Percentiles rank a stretch among this genome's conserved stretches.
phyloP scores from a whole-genome alignment of 2,797 vertebrate species.

The Rhabdomys pumilio region DNA sequence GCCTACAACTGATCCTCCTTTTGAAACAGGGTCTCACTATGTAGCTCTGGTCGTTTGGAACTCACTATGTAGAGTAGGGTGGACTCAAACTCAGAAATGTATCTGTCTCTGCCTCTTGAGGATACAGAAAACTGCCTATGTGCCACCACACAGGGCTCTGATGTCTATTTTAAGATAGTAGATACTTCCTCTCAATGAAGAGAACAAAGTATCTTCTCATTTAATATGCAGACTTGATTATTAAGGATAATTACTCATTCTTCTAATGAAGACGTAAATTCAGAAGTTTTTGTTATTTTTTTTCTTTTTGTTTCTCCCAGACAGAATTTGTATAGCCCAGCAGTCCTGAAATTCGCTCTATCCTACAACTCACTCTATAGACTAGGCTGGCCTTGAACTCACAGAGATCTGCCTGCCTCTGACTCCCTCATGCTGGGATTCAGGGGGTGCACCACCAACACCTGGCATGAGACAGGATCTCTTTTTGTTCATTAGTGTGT shows the following conservation, averaged over 20 bases:
- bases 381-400: neutral
- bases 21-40: neutral
- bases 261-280: neutral
- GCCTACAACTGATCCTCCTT: neutral
- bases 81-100: neutral
- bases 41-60: neutral
- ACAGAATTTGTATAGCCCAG: neutral
- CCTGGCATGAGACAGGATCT: neutral
- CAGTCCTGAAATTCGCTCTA: neutral
- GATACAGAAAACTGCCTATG: neutral
- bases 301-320: neutral
- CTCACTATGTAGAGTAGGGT: neutral
- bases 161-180: conserved; percentile 2
- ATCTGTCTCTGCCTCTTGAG: neutral
- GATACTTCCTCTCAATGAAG: conserved; percentile 41
- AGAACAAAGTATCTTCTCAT: conserved; percentile 52
- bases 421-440: neutral
- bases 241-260: neutral
- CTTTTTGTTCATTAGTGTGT: neutral
- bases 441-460: neutral
- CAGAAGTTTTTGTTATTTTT: neutral
- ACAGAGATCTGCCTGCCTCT: neutral
- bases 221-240: neutral
- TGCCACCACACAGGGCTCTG: neutral
- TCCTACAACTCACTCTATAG: neutral